Evolutionary conservation across 2,888 invertebrate species (phyloP).

Genomic region (Cryptophagus acutangulus): DNA sequence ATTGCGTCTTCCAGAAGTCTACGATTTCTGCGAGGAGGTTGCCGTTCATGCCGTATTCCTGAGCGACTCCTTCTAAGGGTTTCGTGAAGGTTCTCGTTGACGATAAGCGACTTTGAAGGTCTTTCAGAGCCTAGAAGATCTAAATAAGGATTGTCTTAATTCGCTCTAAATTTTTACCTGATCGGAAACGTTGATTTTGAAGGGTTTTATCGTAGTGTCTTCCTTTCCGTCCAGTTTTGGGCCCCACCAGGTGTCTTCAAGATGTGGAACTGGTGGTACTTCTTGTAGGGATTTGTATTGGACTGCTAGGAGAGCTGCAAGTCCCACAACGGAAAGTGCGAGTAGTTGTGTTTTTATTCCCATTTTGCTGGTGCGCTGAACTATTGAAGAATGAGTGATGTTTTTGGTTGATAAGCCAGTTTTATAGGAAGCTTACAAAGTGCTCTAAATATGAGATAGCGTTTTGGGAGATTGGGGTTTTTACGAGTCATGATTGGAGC

Average conservation of each 20-base stretch:
- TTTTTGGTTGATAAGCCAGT: no score
- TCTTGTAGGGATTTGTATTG: slow-evolving; percentile 14
- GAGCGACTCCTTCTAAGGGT: slow-evolving; percentile 62
- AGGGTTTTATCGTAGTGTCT: slow-evolving; percentile 55
- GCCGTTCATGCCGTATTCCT: slow-evolving; percentile 76
- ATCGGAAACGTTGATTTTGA: slow-evolving; percentile 56
- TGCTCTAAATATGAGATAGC: no score
- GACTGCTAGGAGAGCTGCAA: no score
- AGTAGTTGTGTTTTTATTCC: no score
- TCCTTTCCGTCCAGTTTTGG: slow-evolving; percentile 37
- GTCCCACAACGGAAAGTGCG: no score
- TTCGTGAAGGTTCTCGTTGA: slow-evolving; percentile 40
- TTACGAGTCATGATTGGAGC: no score
- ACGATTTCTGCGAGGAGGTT: slow-evolving; percentile 61
- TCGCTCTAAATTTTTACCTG: slow-evolving; percentile 47
- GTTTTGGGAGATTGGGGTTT: no score
- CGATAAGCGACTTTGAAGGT: slow-evolving; percentile 53
- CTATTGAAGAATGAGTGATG: no score
- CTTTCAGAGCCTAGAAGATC: slow-evolving; percentile 59
- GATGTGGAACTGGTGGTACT: slow-evolving; percentile 30
- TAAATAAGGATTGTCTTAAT: background rate
- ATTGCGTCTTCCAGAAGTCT: slow-evolving; percentile 69
- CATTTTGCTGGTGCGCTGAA: no score
- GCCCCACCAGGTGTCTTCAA: slow-evolving; percentile 58
- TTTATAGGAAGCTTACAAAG: no score